Conservation (phyloP, 2,113 vertebrate species). For the Emydocephalus ijimae region DNA sequence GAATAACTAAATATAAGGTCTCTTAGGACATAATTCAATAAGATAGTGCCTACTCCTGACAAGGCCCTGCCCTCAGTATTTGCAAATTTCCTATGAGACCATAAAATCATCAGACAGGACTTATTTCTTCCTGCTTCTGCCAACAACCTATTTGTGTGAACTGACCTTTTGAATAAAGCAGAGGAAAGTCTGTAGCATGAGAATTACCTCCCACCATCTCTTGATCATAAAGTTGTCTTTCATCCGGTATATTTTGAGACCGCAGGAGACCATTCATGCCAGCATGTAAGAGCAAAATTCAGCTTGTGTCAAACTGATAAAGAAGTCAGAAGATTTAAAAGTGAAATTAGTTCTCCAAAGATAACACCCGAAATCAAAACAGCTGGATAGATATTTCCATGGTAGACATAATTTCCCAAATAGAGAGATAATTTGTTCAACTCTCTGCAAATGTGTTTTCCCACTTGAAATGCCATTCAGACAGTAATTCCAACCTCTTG, state of each 20-base stretch:
- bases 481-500: constrained; percentile 5
- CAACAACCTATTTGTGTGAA: not conserved
- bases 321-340: constrained; percentile 9
- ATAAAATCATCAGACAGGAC: not conserved
- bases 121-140: not conserved
- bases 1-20: not conserved
- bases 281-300: not conserved
- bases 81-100: not conserved
- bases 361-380: constrained; percentile 29
- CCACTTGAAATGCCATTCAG: constrained; percentile 1
- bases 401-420: constrained; percentile 29
- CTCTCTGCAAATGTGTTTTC: not conserved
- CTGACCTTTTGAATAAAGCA: not conserved
- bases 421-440: constrained; percentile 18
- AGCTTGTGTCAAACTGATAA: constrained; percentile 14
- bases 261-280: not conserved
- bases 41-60: not conserved
- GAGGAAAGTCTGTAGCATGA: not conserved
- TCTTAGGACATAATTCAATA: not conserved
- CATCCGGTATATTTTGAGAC: constrained; percentile 1
- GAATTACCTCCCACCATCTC: not conserved
- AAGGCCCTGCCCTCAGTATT: not conserved
- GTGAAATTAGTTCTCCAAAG: constrained; percentile 24
- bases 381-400: constrained; percentile 6
- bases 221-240: not conserved